phyloP scores from a whole-genome alignment of 2,113 vertebrate species.

The Otocyon megalotis region DNA sequence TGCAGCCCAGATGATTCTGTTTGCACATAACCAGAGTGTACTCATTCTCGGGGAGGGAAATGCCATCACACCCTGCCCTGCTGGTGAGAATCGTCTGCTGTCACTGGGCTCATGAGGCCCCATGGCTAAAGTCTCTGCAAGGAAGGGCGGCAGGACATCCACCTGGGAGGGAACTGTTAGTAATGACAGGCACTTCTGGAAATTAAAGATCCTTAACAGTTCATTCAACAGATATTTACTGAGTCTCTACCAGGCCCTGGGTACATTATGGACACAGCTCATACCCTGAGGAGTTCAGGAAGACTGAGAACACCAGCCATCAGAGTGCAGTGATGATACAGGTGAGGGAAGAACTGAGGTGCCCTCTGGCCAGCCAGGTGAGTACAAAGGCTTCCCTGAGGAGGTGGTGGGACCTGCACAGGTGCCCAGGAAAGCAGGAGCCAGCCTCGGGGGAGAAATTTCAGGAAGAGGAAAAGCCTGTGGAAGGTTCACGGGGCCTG shows the following conservation, averaged over 20 bases:
- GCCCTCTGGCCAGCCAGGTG: neutral
- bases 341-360: neutral
- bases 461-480: neutral
- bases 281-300: too few species aligned
- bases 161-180: neutral
- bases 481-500: neutral
- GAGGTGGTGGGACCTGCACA: neutral
- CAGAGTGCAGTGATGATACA: neutral
- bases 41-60: slow-evolving; percentile 38
- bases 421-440: neutral
- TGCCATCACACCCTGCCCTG: neutral
- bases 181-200: neutral
- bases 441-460: neutral
- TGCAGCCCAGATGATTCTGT: slow-evolving; percentile 69
- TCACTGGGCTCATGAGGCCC: neutral
- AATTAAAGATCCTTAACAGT: neutral
- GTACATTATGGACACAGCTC: neutral
- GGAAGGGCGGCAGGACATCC: neutral
- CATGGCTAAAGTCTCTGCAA: neutral
- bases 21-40: slow-evolving; percentile 54
- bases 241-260: neutral
- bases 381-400: neutral
- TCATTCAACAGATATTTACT: neutral
- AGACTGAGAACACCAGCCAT: neutral
- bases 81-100: neutral